phyloP scores from a whole-genome alignment of 2,888 invertebrate species.

The Pristionchus maxplancki region DNA sequence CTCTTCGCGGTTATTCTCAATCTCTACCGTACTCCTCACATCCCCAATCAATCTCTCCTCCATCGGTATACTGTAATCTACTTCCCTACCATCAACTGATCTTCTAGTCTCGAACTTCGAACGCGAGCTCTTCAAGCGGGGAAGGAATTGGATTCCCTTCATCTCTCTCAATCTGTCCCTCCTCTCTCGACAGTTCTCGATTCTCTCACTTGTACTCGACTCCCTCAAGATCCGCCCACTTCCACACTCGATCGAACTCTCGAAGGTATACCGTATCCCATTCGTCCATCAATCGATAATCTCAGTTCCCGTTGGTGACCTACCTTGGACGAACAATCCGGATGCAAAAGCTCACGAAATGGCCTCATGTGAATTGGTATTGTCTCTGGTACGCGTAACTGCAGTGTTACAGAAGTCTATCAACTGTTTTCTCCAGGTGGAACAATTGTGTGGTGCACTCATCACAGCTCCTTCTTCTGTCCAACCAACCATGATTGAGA shows the following conservation, averaged over 20 bases:
- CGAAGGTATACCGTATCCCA: constrained; percentile 44
- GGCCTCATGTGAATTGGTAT: constrained; percentile 62
- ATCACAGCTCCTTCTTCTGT: constrained; percentile 60
- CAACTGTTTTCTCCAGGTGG: constrained; percentile 52
- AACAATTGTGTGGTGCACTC: constrained; percentile 65
- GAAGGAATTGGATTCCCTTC: not conserved
- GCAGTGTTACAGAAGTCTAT: not conserved
- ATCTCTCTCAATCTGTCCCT: constrained; percentile 51
- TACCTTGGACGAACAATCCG: constrained; percentile 58
- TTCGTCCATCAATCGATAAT: not conserved
- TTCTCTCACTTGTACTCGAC: constrained; percentile 51
- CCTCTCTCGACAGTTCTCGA: constrained; percentile 56
- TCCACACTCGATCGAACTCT: constrained; percentile 50
- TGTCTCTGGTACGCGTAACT: constrained; percentile 56
- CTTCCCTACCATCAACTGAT: not conserved
- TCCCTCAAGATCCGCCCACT: constrained; percentile 27
- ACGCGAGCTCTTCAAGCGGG: not conserved
- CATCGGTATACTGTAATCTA: constrained; percentile 54
- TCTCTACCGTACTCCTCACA: constrained; percentile 63
- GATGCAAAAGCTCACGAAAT: constrained; percentile 54
- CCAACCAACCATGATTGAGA: constrained; percentile 61
- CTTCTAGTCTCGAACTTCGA: constrained; percentile 49
- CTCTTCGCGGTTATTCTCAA: constrained; percentile 62
- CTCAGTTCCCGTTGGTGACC: constrained; percentile 58
- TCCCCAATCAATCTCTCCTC: constrained; percentile 64